These are phyloP conservation scores for Centropyge bicolor DNA, from an alignment of 2,797 vertebrate species.

Conservation along the genomic window DNA sequence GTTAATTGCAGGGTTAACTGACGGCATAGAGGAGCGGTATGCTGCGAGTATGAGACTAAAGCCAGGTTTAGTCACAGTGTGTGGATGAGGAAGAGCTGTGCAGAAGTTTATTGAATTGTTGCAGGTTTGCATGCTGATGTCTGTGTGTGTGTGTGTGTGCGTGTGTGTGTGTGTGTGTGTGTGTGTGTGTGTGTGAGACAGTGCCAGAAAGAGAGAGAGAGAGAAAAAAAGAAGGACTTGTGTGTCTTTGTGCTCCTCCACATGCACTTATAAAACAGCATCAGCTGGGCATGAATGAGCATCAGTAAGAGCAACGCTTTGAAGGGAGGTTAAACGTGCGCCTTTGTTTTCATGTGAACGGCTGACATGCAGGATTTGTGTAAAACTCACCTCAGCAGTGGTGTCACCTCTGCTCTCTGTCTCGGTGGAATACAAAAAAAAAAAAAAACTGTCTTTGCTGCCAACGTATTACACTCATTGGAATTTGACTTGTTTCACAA, in stretches of 20 bases:
- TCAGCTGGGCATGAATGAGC: slow-evolving; percentile 62
- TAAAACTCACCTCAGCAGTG: slow-evolving; percentile 64
- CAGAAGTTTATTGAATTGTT: slow-evolving; percentile 50
- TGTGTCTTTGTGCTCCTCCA: slow-evolving; percentile 35
- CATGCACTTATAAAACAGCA: slow-evolving; percentile 46
- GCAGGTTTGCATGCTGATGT: slow-evolving; percentile 37
- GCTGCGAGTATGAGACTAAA: slow-evolving; percentile 68
- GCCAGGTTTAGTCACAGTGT: slow-evolving; percentile 58
- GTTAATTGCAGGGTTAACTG: slow-evolving; percentile 80
- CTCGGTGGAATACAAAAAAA: slow-evolving; percentile 26
- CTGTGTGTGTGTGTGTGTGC: slow-evolving; percentile 36
- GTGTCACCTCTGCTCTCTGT: slow-evolving; percentile 62
- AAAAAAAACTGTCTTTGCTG: slow-evolving; percentile 29
- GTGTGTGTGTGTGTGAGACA: slow-evolving; percentile 23
- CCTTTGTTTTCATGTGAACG: slow-evolving; percentile 72
- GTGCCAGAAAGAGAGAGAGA: not conserved
- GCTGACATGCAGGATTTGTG: slow-evolving; percentile 73
- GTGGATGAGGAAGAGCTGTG: slow-evolving; percentile 10
- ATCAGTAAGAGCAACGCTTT: slow-evolving; percentile 60
- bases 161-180: slow-evolving; percentile 18
- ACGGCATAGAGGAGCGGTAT: slow-evolving; percentile 48
- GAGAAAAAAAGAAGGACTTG: slow-evolving; percentile 24
- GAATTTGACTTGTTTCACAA: slow-evolving; percentile 60
- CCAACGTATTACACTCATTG: slow-evolving; percentile 21
- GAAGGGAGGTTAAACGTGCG: slow-evolving; percentile 65